Percentiles rank a stretch among this genome's conserved stretches.
phyloP scores from a whole-genome alignment of 2,113 vertebrate species.

The Megalops atlanticus region DNA sequence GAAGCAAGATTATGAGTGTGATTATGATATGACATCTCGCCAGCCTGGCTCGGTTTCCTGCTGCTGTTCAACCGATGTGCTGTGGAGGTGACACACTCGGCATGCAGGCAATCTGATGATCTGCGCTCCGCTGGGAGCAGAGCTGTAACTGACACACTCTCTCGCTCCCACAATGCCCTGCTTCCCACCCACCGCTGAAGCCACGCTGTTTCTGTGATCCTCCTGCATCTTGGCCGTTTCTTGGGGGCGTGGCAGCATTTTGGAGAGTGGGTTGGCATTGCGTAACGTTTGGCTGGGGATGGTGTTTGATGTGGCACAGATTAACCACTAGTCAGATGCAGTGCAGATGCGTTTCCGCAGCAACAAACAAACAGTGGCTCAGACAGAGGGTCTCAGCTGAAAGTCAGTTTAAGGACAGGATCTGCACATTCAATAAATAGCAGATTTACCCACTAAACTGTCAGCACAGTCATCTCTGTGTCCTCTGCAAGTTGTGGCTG shows the following conservation, averaged over 20 bases:
- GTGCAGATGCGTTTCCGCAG: constrained; percentile 53
- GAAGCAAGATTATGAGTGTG: no score
- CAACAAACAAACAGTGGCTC: constrained; percentile 63
- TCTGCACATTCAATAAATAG: neutral
- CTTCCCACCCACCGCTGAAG: no score
- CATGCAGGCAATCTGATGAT: constrained; percentile 65
- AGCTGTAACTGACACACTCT: constrained; percentile 44
- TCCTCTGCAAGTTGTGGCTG: no score
- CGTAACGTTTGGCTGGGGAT: constrained; percentile 9
- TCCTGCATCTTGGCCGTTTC: no score
- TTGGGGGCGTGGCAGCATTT: no score
- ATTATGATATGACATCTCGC: no score
- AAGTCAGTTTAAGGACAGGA: constrained; percentile 10
- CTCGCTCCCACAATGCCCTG: no score
- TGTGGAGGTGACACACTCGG: constrained; percentile 66
- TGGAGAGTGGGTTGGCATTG: no score
- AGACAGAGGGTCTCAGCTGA: neutral
- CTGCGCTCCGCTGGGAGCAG: constrained; percentile 57
- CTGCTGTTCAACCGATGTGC: neutral
- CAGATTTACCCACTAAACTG: neutral
- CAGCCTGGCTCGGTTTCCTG: no score
- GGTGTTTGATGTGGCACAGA: constrained; percentile 57
- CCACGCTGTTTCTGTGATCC: no score
- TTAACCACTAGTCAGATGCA: constrained; percentile 50
- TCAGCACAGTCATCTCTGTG: no score